Evolutionary conservation across 2,797 vertebrate species (phyloP).

Genomic region (Melanotaenia boesemani): DNA sequence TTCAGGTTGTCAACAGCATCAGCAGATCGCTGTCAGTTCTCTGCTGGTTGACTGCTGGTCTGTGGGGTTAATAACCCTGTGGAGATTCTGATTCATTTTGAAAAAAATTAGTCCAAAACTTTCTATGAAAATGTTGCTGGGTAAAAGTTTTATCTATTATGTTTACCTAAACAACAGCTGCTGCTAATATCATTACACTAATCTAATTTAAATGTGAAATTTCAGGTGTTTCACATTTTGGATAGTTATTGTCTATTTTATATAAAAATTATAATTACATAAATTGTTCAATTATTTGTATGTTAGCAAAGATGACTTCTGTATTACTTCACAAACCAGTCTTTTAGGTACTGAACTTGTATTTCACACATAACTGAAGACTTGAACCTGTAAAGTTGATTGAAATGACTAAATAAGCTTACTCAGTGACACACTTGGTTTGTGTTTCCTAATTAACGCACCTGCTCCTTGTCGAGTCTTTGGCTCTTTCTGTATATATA

Average conservation of each 20-base stretch:
- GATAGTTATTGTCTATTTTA: background rate
- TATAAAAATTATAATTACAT: background rate
- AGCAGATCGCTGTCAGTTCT: slow-evolving; percentile 11
- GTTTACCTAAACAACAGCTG: background rate
- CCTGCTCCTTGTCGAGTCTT: background rate
- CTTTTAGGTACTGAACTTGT: too few relatives aligned
- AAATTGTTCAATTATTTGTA: background rate
- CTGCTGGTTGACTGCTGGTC: background rate
- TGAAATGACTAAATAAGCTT: too few relatives aligned
- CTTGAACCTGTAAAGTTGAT: too few relatives aligned
- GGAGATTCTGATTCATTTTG: background rate
- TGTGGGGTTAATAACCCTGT: background rate
- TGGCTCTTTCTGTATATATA: background rate
- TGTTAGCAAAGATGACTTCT: background rate
- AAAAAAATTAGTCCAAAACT: background rate
- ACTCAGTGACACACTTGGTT: too few relatives aligned
- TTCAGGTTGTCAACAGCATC: slow-evolving; percentile 3
- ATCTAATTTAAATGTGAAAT: background rate
- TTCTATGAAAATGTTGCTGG: background rate
- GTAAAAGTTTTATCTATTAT: background rate
- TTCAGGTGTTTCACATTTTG: background rate
- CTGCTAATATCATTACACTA: background rate
- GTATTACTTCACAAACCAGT: background rate
- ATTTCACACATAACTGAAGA: too few relatives aligned
- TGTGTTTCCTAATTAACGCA: too few relatives aligned